phyloP scores from a whole-genome alignment of 2,888 invertebrate species.

The Listrodromus nycthemerus region DNA sequence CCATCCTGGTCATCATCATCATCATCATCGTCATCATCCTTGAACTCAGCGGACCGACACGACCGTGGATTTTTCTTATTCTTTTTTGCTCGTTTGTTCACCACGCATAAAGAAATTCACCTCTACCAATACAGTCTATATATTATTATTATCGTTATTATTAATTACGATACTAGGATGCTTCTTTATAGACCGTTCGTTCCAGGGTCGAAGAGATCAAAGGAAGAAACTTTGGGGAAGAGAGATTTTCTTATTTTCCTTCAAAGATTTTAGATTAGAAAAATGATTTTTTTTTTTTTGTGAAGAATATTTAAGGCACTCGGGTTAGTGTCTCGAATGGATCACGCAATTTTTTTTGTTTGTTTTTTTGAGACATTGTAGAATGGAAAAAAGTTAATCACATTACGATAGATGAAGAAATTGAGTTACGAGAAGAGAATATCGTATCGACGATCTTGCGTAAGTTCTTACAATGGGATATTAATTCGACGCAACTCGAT shows the following conservation, averaged over 20 bases:
- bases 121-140: constrained; percentile 55
- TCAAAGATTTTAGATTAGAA: constrained; percentile 39
- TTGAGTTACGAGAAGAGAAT: constrained; percentile 14
- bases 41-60: constrained; percentile 31
- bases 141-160: constrained; percentile 53
- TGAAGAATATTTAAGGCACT: constrained; percentile 77
- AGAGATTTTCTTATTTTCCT: constrained; percentile 51
- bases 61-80: constrained; percentile 32
- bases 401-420: constrained; percentile 7
- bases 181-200: constrained; percentile 33
- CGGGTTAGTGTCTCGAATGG: constrained; percentile 69
- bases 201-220: constrained; percentile 25
- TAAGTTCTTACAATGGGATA: neutral
- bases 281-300: constrained; percentile 21
- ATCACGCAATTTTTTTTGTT: constrained; percentile 40
- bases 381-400: constrained; percentile 10
- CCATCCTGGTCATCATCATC: constrained; percentile 28
- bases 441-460: constrained; percentile 11
- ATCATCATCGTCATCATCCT: constrained; percentile 38
- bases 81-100: constrained; percentile 17
- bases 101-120: constrained; percentile 54
- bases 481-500: constrained; percentile 27
- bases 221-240: constrained; percentile 19
- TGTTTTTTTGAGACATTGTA: constrained; percentile 21
- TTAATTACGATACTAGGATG: constrained; percentile 51